These are phyloP conservation scores for Hylyphantes graminicola DNA, from an alignment of 1,140 invertebrate genomes.

Conservation along the genomic window DNA sequence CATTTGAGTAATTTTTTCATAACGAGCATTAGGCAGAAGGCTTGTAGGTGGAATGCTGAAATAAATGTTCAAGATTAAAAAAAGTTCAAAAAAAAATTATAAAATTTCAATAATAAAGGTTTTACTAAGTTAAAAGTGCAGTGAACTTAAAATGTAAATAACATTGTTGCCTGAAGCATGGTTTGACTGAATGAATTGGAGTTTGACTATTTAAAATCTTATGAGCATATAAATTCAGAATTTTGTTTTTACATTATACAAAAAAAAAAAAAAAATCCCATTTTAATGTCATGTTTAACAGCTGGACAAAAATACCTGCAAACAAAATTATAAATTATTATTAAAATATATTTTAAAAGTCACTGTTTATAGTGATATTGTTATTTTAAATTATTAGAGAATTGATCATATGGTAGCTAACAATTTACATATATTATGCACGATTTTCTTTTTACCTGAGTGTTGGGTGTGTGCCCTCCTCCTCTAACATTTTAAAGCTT, in stretches of 20 bases:
- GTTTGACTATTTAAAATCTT: too few relatives aligned
- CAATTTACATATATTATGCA: slow-evolving; percentile 30
- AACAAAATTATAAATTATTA: too few relatives aligned
- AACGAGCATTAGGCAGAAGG: slow-evolving; percentile 80
- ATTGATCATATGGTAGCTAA: neutral
- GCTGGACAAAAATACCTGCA: too few relatives aligned
- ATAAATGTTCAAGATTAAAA: neutral
- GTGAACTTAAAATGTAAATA: neutral
- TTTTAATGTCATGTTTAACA: too few relatives aligned
- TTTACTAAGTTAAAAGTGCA: slow-evolving; percentile 1
- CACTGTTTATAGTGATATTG: too few relatives aligned
- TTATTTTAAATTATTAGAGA: too few relatives aligned
- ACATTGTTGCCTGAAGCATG: too few relatives aligned
- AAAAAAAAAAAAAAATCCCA: too few relatives aligned
- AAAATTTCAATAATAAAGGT: neutral
- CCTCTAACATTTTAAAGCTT: slow-evolving; percentile 76
- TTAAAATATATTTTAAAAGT: too few relatives aligned
- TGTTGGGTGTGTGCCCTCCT: slow-evolving; percentile 72
- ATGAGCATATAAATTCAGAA: too few relatives aligned
- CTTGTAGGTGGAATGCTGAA: slow-evolving; percentile 83
- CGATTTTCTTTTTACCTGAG: slow-evolving; percentile 67
- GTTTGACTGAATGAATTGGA: too few relatives aligned
- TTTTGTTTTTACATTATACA: too few relatives aligned
- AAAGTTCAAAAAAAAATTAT: slow-evolving; percentile 7
- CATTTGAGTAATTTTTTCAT: slow-evolving; percentile 90